phyloP scores from a whole-genome alignment of 2,113 vertebrate genomes.

The Rhynchomys soricoides region DNA sequence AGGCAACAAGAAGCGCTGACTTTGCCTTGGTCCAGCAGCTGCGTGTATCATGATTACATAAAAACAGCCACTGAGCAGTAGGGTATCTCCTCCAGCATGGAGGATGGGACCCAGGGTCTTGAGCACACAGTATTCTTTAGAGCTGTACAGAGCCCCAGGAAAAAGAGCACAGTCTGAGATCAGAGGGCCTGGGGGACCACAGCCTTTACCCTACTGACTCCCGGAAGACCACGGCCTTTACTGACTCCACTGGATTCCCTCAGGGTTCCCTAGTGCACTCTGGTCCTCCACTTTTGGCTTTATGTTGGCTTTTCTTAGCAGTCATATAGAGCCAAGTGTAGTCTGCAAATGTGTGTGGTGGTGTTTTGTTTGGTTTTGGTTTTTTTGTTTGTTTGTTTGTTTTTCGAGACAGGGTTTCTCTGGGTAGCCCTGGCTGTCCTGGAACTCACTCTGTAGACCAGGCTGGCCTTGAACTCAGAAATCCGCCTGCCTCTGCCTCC shows the following conservation, averaged over 20 bases:
- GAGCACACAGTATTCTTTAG: neutral
- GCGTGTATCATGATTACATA: neutral
- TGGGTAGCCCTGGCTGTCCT: no score
- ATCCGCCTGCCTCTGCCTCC: no score
- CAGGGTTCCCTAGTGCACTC: neutral
- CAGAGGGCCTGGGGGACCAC: neutral
- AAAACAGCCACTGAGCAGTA: rapidly evolving
- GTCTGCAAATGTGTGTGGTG: neutral
- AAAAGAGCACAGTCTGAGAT: neutral
- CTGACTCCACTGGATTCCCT: neutral
- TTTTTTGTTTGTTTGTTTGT: no score
- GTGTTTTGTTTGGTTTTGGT: no score
- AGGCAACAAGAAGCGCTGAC: neutral
- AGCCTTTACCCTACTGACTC: neutral
- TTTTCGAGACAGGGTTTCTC: no score
- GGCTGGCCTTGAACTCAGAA: no score
- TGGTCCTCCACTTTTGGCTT: neutral
- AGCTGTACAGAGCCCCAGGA: no score
- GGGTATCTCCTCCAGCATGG: neutral
- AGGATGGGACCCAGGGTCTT: no score
- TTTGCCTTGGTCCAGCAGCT: neutral
- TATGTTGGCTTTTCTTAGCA: neutral
- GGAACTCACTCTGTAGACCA: no score
- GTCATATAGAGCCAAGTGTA: rapidly evolving
- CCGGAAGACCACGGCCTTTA: neutral